These are phyloP conservation scores for Drosophila tanythrix DNA, from an alignment of 2,888 invertebrate species.

Conservation along the genomic window DNA sequence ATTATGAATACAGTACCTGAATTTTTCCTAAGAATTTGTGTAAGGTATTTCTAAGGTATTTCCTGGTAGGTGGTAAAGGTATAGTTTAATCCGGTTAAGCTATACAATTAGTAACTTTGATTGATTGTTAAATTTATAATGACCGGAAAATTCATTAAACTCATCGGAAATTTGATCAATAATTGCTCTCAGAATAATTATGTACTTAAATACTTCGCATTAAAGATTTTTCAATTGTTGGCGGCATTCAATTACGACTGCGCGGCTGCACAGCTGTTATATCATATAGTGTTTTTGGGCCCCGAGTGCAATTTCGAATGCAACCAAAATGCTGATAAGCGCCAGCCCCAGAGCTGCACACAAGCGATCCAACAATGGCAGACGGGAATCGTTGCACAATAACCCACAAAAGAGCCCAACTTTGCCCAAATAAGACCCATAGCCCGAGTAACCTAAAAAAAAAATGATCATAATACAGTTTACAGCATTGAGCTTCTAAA, in stretches of 20 bases:
- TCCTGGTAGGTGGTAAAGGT: not conserved
- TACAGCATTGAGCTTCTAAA: constrained; percentile 64
- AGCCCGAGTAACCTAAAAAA: constrained; percentile 50
- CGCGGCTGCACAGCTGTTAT: constrained; percentile 33
- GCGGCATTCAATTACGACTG: constrained; percentile 29
- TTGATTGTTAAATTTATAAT: constrained; percentile 4
- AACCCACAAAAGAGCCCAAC: constrained; percentile 60
- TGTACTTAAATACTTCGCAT: constrained; percentile 11
- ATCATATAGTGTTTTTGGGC: constrained; percentile 25
- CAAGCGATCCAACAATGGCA: constrained; percentile 55
- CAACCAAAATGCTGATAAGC: constrained; percentile 54
- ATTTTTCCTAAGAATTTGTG: not conserved
- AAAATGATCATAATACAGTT: constrained; percentile 73
- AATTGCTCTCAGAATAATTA: constrained; percentile 17
- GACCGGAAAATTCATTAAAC: constrained; percentile 11
- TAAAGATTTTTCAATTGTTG: not conserved
- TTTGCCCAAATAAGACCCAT: constrained; percentile 46
- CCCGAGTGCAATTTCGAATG: constrained; percentile 37
- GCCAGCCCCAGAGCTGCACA: constrained; percentile 32
- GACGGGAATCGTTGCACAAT: constrained; percentile 62
- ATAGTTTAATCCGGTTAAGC: not conserved
- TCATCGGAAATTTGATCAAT: constrained; percentile 18
- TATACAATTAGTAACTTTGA: not conserved
- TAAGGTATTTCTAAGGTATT: not conserved
- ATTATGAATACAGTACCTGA: not conserved